phyloP scores from a whole-genome alignment of 1,140 invertebrate genomes.

The Myzus persicae region DNA sequence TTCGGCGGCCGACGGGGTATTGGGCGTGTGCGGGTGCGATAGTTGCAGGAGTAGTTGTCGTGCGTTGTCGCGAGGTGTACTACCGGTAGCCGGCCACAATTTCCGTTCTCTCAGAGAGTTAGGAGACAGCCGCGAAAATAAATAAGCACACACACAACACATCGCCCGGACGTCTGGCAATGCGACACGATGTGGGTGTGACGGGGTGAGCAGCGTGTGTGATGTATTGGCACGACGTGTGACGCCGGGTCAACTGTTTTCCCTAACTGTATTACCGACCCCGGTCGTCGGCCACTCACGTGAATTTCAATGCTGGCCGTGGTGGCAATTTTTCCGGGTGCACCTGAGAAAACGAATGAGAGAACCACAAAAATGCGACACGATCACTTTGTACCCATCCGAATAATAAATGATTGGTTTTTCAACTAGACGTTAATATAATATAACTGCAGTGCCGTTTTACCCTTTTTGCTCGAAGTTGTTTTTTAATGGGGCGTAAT shows the following conservation, averaged over 20 bases:
- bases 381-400: conserved; percentile 15
- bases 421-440: background rate
- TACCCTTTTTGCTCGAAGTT: background rate
- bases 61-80: background rate
- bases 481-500: background rate
- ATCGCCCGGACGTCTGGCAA: background rate
- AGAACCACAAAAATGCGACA: background rate
- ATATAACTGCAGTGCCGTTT: background rate
- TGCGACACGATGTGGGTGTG: no score
- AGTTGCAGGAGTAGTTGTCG: no score
- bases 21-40: no score
- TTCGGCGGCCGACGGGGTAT: background rate
- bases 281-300: background rate
- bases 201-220: background rate
- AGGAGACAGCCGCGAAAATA: background rate
- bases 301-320: conserved; percentile 9
- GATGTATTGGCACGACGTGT: conserved; percentile 16
- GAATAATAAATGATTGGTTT: background rate
- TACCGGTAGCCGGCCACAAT: background rate
- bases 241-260: conserved; percentile 8
- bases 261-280: conserved; percentile 28
- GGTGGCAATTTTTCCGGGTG: background rate
- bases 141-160: background rate
- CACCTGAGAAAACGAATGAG: background rate
- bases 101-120: background rate